Evolutionary conservation across 2,888 invertebrate species (phyloP), one percentile per base, ranked within the genome.

Genomic region (Meteorus cinctellus): DNA sequence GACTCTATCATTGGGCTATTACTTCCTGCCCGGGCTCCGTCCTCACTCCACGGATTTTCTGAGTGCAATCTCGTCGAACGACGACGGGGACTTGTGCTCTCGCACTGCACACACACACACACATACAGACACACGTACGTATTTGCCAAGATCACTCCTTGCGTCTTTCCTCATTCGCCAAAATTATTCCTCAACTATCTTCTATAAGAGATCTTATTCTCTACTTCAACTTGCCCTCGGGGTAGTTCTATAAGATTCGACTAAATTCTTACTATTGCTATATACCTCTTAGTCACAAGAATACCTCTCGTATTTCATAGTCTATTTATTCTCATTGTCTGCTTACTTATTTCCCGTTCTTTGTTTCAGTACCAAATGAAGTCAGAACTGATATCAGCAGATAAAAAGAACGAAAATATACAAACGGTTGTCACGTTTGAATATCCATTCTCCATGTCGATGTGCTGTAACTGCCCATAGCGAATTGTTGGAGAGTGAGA

Each of bases 1-100:
- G 84, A 85, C 86, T 87, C 86, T 86, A 87, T 89, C 86, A 86
- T 83, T 86, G 83, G 82, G 84, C 86, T 85, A 86, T 87, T 88
- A 86, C 86, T 87, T 86, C 86, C 85, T 87, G 86, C 84, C 86
- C 84, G 86, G 85, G 86, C 82, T 81, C 82, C 83, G 80, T 81
- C 82, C 81, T 77, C 79, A 80, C 80, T 80, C 79, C 80, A 81
- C 76, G 81, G 81, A 80, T 80, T 82, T 78, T 67, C 72, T 78
- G 72, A 79, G 80, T 79, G 80, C 78, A 79, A 80, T 80, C 79
- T 76, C 78, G 74, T 67, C 77, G 72, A 65, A 72, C 76, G 71
- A 66, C 70, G 51, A 59, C 45, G 70, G 65, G 55, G 55, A 55
- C 19, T 55, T 55, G 55, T 55, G 55, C 55, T 55, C 55, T 55